Base-by-base conservation (phyloP, 2,113 vertebrate genomes). In the Amphilophus citrinellus region DNA sequence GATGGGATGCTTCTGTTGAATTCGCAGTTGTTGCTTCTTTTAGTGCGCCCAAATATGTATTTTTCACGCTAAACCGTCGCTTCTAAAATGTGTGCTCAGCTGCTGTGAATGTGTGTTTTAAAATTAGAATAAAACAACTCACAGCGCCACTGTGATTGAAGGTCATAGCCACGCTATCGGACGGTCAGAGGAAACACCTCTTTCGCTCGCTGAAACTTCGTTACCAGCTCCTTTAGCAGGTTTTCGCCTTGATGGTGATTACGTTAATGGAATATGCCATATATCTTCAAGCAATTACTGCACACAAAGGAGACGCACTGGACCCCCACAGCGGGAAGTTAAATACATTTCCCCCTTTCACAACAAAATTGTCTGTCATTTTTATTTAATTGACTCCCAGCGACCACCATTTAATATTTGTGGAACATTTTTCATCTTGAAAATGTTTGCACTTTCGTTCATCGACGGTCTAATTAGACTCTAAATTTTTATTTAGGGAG, bases 241-340 rank as follows among this genome's bases (percentile, higher is more conserved):
- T 95, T 93, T 93, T 96, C 35, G 65, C 80, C 83, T 81, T 95
- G 97, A 98, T 97, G 97, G 96, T 98, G 97, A 98, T 98, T 98
- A 97, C 97, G 96, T 96, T 98, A 98, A 98, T 98, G 95, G 96
- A 98, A 97, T 96, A 96, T 98, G 97, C 96, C 97, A 97, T 96
- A 97, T 97, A 97, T 97, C 96, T 97, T 96, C 96, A 97, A 97
- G 96, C 96, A 97, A 97, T 97, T 97, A 97, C 94, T 90, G 96
- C 91, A 94, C 92, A 97, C 96, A 97, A 96, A 96, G 95, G 97
- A 88, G 91, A 93, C 85, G 94, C 90, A 93, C 18, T 92, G 95
- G 96, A 96, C 96, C 96, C 96, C 97, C 96, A 95, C 94, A 86
- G 96, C 76, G 96, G 95, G 95, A 96, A 96, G 96, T 96, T 97